A percentile compares a stretch with the other conserved stretches of the same genome.
Conservation (phyloP, 2,113 vertebrate species). For the Marcusenius ussheri region DNA sequence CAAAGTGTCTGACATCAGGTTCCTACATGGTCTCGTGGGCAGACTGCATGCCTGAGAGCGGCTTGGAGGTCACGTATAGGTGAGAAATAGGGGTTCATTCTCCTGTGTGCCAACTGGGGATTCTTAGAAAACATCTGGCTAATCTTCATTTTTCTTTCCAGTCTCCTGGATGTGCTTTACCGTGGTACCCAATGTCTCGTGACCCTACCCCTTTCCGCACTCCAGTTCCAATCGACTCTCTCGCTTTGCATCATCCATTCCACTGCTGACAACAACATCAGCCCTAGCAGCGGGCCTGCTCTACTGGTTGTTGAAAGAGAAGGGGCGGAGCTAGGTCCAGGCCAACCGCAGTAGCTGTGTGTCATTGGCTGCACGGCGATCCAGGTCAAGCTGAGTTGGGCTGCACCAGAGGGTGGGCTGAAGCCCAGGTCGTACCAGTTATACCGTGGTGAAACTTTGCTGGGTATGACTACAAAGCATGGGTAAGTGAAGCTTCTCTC, state of each 20-base stretch:
- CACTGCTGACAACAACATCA: conserved; percentile 38
- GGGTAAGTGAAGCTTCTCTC: conserved; percentile 17
- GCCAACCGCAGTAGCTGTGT: conserved; percentile 32
- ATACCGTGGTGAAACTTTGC: conserved; percentile 22
- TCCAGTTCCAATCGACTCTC: conserved; percentile 14
- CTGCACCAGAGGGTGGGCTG: conserved; percentile 22
- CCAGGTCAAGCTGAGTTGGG: conserved; percentile 42
- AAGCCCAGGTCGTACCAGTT: conserved; percentile 35
- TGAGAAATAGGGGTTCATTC: conserved; percentile 3
- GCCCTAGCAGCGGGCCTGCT: conserved; percentile 36
- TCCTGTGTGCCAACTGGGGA: background rate
- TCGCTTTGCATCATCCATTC: conserved; percentile 34
- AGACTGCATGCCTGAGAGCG: conserved; percentile 30
- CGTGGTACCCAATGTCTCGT: conserved; percentile 31
- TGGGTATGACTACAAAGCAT: conserved; percentile 35
- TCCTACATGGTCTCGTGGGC: conserved; percentile 40
- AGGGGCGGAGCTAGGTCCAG: conserved; percentile 12
- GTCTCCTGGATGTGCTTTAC: conserved; percentile 44
- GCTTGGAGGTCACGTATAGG: conserved; percentile 43
- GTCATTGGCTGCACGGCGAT: conserved; percentile 41
- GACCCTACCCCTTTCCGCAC: conserved; percentile 24
- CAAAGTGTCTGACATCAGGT: conserved; percentile 16
- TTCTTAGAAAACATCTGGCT: background rate
- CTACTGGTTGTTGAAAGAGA: conserved; percentile 22
- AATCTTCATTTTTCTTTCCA: conserved; percentile 17